These are phyloP conservation scores for Agonopterix subpropinquella DNA, from an alignment of 2,888 invertebrate genomes.

Conservation along the genomic window DNA sequence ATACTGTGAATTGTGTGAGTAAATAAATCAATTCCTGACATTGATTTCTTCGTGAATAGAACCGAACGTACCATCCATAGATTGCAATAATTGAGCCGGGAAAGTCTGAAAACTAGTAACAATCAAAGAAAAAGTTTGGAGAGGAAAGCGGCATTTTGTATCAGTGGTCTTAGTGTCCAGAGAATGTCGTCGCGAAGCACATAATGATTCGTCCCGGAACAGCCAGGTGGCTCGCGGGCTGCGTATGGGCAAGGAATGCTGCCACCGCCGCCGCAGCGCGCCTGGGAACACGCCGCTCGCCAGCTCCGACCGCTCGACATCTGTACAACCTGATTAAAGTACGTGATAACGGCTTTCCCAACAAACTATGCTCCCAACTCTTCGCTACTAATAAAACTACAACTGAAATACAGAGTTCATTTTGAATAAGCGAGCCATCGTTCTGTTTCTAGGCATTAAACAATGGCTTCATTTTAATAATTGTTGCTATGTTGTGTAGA, in stretches of 20 bases:
- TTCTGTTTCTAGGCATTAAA: constrained; percentile 4
- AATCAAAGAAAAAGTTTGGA: constrained; percentile 34
- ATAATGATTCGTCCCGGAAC: constrained; percentile 60
- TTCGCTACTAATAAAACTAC: neutral
- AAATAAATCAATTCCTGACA: no score
- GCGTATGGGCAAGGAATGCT: constrained; percentile 67
- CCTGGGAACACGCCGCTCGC: constrained; percentile 52
- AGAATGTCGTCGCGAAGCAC: constrained; percentile 46
- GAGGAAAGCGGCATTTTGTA: constrained; percentile 53
- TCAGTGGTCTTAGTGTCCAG: constrained; percentile 50
- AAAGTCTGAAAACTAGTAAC: neutral
- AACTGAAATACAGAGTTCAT: neutral
- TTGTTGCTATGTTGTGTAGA: neutral
- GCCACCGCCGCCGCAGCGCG: constrained; percentile 34
- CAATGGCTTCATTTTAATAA: constrained; percentile 9
- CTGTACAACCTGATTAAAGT: constrained; percentile 39
- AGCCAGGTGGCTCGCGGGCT: constrained; percentile 51
- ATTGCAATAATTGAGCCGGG: neutral
- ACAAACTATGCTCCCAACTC: constrained; percentile 19
- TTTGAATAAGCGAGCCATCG: neutral
- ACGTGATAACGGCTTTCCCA: constrained; percentile 40
- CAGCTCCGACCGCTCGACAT: constrained; percentile 30
- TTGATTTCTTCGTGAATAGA: no score
- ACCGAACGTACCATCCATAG: neutral
- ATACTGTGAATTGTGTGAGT: no score